Evolutionary conservation across 2,113 vertebrate species (phyloP).

Genomic region (Oenanthe oenanthe): DNA sequence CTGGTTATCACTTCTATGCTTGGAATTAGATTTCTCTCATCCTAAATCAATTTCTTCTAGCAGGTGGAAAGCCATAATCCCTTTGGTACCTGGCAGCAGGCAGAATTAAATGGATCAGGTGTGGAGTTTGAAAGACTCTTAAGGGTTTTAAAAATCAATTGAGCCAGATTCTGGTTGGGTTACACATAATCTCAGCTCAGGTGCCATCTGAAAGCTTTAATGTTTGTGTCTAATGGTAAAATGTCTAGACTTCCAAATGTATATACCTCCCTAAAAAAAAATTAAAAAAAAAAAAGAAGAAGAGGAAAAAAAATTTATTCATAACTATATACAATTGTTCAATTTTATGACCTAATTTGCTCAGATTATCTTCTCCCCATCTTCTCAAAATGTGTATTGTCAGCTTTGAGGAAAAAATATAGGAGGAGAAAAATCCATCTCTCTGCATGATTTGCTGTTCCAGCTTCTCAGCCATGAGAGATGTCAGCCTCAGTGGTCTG

Average conservation of each 20-base stretch:
- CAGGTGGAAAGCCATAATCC: neutral
- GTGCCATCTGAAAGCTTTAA: neutral
- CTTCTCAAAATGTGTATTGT: neutral
- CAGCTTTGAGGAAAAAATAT: neutral
- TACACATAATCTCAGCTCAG: neutral
- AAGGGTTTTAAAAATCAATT: constrained; percentile 45
- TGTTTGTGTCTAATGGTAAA: neutral
- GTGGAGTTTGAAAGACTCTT: neutral
- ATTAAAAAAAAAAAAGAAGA: neutral
- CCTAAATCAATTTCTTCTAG: neutral
- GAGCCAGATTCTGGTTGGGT: constrained; percentile 37
- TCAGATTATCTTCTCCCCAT: neutral
- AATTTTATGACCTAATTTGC: neutral
- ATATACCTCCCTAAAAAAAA: neutral
- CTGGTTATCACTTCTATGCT: neutral
- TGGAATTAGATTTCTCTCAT: neutral
- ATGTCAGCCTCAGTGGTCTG: neutral
- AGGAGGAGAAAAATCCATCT: accelerated
- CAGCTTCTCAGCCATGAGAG: neutral
- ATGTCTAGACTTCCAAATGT: neutral
- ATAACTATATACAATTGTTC: neutral
- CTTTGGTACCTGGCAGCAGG: neutral
- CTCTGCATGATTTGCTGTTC: neutral
- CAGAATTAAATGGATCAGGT: neutral
- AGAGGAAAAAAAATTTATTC: neutral